phyloP scores from a whole-genome alignment of 2,797 vertebrate genomes.

The Lindbergichthys nudifrons region DNA sequence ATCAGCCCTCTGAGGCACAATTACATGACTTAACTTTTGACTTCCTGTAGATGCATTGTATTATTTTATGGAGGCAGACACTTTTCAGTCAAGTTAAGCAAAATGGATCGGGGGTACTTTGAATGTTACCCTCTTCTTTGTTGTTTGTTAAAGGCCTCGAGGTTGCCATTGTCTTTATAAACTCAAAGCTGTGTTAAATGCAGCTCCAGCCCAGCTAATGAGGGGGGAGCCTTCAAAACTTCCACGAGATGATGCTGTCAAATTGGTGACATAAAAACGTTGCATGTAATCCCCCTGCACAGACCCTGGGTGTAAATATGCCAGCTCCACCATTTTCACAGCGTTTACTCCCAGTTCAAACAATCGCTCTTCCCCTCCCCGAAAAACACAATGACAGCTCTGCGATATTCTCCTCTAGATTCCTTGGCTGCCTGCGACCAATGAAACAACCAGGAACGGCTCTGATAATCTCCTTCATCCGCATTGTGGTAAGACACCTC shows the following conservation, averaged over 20 bases:
- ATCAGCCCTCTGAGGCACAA: conserved; percentile 33
- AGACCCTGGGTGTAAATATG: conserved; percentile 82
- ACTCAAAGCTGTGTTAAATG: conserved; percentile 79
- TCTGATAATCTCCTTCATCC: conserved; percentile 79
- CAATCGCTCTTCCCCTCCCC: conserved; percentile 58
- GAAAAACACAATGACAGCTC: conserved; percentile 80
- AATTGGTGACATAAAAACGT: conserved; percentile 77
- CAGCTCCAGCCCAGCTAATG: conserved; percentile 74
- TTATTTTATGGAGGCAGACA: conserved; percentile 32
- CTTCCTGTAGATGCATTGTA: conserved; percentile 36
- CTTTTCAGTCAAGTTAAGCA: conserved; percentile 61
- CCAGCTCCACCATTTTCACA: conserved; percentile 81
- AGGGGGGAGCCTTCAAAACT: conserved; percentile 76
- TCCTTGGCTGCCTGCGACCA: conserved; percentile 66
- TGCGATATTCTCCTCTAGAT: conserved; percentile 70
- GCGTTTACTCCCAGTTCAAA: conserved; percentile 84
- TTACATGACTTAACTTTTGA: conserved; percentile 40
- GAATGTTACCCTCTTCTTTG: conserved; percentile 71
- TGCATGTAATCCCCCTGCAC: conserved; percentile 72
- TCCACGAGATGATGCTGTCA: conserved; percentile 79
- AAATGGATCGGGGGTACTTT: conserved; percentile 60
- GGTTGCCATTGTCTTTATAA: conserved; percentile 77
- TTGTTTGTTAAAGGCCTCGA: conserved; percentile 71
- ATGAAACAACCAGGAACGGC: conserved; percentile 78
- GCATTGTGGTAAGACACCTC: conserved; percentile 71